Evolutionary conservation across 2,797 vertebrate genomes (phyloP), one percentile per base, ranked within the genome.

Genomic region (Tamandua tetradactyla): DNA sequence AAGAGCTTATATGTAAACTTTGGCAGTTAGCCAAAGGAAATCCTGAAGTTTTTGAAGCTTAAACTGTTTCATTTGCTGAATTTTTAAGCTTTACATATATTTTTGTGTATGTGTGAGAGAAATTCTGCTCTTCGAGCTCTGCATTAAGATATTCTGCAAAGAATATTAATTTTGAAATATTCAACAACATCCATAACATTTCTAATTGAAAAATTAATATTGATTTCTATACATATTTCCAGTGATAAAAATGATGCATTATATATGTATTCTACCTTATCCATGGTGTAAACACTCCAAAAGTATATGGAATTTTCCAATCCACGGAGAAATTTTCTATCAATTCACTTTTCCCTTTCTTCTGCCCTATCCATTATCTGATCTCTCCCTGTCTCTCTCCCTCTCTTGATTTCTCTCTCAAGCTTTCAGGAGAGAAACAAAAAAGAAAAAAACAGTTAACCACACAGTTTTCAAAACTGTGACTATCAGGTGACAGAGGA

Each of bases 21-120:
- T 76, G 66, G 10, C 37, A 85, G 1, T 78, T 37, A 95, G 2
- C 71, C 25, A 93, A 82, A 93, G 6, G 95, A 72, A 96, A 96
- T 83, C 0, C 0, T 0, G 3, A 25, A 47, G 7, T 18, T 30
- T 95, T 94, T 47, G 71, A 81, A 47, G 10, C 0, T 82, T 92
- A 64, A 0, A 3, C 40, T 88, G 10, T 25, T 79, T 62, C 1
- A 64, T 94, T 94, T 96, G 3, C 6, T 92, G 8, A 0, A 68
- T 95, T 94, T 88, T 64, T 92, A 91, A 61, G 27, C 7, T 88
- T 95, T 72, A 25, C 44, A 40, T 55, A 5, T 55, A 27, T 92
- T 96, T 59, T 81, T 66, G 14, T 35, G 30, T 25, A 15, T 42
- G 47, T 66, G 62, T 69, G 15, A 52, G n/a, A 66, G 55, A 94